phyloP scores from a whole-genome alignment of 2,888 invertebrate genomes.

The Apamea epomidion region DNA sequence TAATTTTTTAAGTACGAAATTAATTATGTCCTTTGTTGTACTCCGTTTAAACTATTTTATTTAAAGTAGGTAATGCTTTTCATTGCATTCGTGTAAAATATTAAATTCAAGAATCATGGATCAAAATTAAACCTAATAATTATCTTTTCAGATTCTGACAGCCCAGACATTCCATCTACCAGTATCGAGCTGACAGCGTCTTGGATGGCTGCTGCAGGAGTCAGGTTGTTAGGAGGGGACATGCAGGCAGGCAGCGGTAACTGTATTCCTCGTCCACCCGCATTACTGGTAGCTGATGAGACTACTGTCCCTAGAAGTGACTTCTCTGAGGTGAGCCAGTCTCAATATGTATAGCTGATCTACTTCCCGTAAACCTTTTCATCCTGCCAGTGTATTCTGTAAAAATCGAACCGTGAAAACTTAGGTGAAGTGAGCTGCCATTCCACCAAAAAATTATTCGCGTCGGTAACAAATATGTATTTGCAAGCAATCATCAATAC shows the following conservation, averaged over 20 bases:
- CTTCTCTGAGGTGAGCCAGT: constrained; percentile 81
- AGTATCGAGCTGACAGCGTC: constrained; percentile 74
- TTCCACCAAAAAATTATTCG: no score
- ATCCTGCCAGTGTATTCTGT: no score
- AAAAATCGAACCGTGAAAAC: no score
- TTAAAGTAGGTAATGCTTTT: no score
- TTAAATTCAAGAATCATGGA: neutral
- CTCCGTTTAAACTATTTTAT: no score
- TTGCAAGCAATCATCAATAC: no score
- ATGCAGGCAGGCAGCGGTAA: constrained; percentile 43
- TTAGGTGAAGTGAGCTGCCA: no score
- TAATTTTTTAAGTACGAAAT: no score
- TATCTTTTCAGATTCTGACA: constrained; percentile 72
- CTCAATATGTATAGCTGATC: neutral
- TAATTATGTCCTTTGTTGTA: no score
- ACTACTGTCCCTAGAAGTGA: constrained; percentile 77
- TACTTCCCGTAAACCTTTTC: no score
- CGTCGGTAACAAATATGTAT: no score
- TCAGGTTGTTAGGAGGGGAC: constrained; percentile 73
- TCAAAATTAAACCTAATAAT: neutral
- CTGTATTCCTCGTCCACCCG: constrained; percentile 69
- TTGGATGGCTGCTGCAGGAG: constrained; percentile 81
- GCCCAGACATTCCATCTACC: constrained; percentile 67
- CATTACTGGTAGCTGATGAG: constrained; percentile 72
- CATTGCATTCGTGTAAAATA: neutral